Base-by-base conservation (phyloP, 2,797 vertebrate genomes). In the Heteromormyrus szaboi region DNA sequence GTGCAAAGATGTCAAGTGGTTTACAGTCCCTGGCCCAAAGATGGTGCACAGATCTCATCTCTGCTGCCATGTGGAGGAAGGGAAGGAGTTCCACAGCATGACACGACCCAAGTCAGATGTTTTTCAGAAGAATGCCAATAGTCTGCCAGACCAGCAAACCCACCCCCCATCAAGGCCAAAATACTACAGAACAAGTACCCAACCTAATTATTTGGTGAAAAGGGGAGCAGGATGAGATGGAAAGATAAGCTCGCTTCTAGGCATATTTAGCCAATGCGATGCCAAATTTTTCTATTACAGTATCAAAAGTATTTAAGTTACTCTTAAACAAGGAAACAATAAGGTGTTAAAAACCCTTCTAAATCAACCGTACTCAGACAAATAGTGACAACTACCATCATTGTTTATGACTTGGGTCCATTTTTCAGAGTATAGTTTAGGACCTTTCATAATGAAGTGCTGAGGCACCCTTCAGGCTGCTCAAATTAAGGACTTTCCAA, bases 1-100 rank as follows among this genome's bases (percentile, higher is more conserved):
- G 90, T 85, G 90, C 89, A 90, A 90, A 86, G 68, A 91, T 91
- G 56, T 89, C 85, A 95, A 95, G 95, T 95, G 94, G 94, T 95
- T 95, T 96, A 95, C 95, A 96, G 94, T 89, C 89, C 89, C 87
- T 89, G 79, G 86, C 90, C 84, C 85, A 79, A 62, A 54, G 88
- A 86, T 33, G 56, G 25, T 33, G 76, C 84, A 56, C 81, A 19
- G 41, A 85, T 85, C 88, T 86, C 76, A 85, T 85, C 54, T 72
- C 62, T 85, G 65, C 87, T 62, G 86, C 48, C 44, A 22, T 53
- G 8, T 46, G 37, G 72, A 87, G 59, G 62, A 50, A 44, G 46
- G 48, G 37, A 59, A 54, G 50, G 6, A 79, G 68, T 19, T 83
- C 87, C 33, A 56, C 33, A 56, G 51, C 85, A 86, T 7, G 50